Base-by-base conservation (phyloP, 2,888 invertebrate species). In the Xestia c-nigrum region DNA sequence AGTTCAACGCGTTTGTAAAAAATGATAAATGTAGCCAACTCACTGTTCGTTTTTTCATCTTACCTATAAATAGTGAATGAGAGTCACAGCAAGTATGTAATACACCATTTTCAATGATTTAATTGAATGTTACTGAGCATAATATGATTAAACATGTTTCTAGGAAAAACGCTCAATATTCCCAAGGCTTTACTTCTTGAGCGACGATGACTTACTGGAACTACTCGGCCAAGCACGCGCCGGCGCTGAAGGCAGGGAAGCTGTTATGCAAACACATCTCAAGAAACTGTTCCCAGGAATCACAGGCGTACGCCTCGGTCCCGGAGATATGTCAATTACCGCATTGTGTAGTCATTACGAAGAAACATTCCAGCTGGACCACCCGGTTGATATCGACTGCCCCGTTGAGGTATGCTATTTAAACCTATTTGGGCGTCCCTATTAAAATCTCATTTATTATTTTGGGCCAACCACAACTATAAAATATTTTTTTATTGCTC, bases 201-300 rank as follows among this genome's bases (percentile, higher is more conserved):
- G 99, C 79, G 99, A 99, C 92, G 99, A 99, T 91, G 99, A 99
- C 94, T 97, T 99, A 74, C 95, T 99, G 76, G 99, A 99, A 96
- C 97, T 99, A 81, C 97, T 99, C 19, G 99, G 99, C 0, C 99
- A 99, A 95, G 98, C 99, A 0, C 98, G 98, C 0, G 99, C 99
- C 88, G 97, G 96, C 12, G 94, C 96, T 21, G 95, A 94, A 31
- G 96, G 96, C 0, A 91, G 95, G 21, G 98, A 98, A 80, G 97
- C 97, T 68, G 98, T 99, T 5, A 98, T 99, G 93, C 99, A 99
- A 94, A 97, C 98, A 0, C 99, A 99, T 93, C 97, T 99, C 85
- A 99, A 99, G 94, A 99, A 99, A 94, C 97, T 99, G 31, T 99
- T 99, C 94, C 99, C 99, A 50, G 99, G 99, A 1, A 98, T 99